Evolutionary conservation across 2,888 invertebrate species (phyloP).

Genomic region (Ellobium chinense): DNA sequence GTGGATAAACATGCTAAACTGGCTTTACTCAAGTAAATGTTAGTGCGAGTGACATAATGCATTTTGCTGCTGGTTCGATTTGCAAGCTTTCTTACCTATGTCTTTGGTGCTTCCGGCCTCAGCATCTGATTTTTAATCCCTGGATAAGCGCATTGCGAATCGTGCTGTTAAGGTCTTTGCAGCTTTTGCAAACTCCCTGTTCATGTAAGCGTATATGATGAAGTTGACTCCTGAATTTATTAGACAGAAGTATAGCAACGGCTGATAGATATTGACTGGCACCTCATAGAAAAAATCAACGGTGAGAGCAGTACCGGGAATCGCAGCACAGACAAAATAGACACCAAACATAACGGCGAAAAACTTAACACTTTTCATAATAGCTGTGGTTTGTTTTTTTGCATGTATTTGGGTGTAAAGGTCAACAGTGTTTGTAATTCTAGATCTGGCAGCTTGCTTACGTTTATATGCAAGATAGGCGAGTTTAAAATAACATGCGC

Average conservation of each 20-base stretch:
- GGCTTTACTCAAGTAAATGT: no score
- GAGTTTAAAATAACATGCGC: constrained; percentile 1
- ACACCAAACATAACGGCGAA: constrained; percentile 11
- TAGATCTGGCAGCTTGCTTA: background rate
- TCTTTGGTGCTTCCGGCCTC: no score
- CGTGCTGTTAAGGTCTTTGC: no score
- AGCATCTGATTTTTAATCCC: no score
- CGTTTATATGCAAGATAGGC: background rate
- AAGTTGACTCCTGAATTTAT: background rate
- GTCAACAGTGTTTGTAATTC: background rate
- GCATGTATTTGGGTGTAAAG: background rate
- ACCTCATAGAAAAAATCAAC: background rate
- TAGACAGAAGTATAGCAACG: background rate
- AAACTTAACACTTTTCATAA: constrained; percentile 5
- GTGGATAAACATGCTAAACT: no score
- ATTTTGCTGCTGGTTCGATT: no score
- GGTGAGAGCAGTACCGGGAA: background rate
- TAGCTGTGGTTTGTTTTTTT: background rate
- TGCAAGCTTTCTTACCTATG: no score
- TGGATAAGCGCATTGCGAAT: no score
- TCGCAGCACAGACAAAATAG: background rate
- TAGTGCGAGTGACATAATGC: no score
- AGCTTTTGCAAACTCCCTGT: background rate
- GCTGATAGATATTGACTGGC: background rate
- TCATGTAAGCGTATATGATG: background rate